Percentiles rank a stretch among this genome's conserved stretches.
phyloP scores from a whole-genome alignment of 2,888 invertebrate species.

The Helobdella robusta region DNA sequence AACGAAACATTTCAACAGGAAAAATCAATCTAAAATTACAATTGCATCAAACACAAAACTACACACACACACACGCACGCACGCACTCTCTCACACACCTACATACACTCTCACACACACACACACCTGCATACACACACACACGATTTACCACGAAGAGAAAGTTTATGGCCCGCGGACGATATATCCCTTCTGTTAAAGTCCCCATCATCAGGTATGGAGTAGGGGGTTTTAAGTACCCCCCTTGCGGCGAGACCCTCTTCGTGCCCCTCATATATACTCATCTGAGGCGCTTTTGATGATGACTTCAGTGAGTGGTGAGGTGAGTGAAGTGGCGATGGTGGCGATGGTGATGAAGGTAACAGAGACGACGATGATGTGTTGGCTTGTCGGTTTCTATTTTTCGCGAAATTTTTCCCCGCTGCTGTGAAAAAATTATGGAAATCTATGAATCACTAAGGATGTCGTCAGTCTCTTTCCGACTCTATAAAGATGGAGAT shows the following conservation, averaged over 20 bases:
- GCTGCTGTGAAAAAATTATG: not conserved
- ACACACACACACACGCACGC: too few species aligned
- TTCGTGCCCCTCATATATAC: constrained; percentile 68
- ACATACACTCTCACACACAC: not conserved
- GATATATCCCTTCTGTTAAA: constrained; percentile 73
- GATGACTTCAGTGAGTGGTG: not conserved
- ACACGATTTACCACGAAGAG: constrained; percentile 70
- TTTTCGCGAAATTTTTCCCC: not conserved
- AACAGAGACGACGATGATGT: not conserved
- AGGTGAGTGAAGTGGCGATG: not conserved
- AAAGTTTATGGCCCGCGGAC: constrained; percentile 70
- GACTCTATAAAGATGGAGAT: not conserved
- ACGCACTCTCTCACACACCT: too few species aligned
- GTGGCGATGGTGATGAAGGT: not conserved
- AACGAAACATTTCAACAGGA: too few species aligned
- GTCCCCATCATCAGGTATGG: constrained; percentile 66
- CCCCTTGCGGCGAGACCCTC: constrained; percentile 69
- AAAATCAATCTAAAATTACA: too few species aligned
- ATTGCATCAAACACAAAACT: too few species aligned
- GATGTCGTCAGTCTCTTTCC: not conserved
- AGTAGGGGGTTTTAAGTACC: constrained; percentile 64
- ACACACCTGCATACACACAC: not conserved
- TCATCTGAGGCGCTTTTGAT: not conserved
- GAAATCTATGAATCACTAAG: not conserved
- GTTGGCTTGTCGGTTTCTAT: not conserved